phyloP scores from a whole-genome alignment of 2,797 vertebrate species.

The Coccyzus lansbergi region DNA sequence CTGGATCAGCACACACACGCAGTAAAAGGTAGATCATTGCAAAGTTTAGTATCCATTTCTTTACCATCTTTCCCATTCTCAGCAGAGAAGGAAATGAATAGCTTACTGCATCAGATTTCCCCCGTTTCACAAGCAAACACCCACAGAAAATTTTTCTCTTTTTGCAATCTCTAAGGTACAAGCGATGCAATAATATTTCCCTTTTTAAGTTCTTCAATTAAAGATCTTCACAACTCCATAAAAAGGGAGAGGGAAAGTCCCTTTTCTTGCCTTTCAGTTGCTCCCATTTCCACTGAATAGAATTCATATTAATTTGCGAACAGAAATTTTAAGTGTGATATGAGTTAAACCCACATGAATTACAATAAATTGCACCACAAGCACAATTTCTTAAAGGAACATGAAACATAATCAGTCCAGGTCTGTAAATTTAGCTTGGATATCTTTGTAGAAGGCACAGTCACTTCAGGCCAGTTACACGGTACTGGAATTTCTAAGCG shows the following conservation, averaged over 20 bases:
- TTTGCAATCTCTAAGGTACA: neutral
- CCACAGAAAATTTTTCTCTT: neutral
- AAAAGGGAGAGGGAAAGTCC: neutral
- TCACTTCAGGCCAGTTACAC: neutral
- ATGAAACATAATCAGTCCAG: neutral
- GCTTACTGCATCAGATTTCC: neutral
- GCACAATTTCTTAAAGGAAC: neutral
- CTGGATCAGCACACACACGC: neutral
- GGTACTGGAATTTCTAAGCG: neutral
- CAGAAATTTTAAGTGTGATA: neutral
- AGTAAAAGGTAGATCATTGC: neutral
- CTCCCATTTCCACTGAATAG: neutral
- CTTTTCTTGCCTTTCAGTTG: neutral
- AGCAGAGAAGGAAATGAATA: neutral
- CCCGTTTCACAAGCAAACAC: neutral
- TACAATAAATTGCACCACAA: neutral
- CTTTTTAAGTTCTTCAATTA: neutral
- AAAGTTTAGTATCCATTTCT: neutral
- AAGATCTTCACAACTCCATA: neutral
- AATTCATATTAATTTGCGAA: neutral
- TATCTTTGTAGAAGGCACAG: neutral
- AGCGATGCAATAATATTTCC: neutral
- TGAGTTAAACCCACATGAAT: neutral
- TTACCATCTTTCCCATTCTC: neutral
- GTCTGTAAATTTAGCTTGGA: neutral